A percentile compares a stretch with the other conserved stretches of the same genome.
Evolutionary conservation across 53 echinoderm and acorn worm genomes (phyloP).

Genomic region (Luidia sarsii): DNA sequence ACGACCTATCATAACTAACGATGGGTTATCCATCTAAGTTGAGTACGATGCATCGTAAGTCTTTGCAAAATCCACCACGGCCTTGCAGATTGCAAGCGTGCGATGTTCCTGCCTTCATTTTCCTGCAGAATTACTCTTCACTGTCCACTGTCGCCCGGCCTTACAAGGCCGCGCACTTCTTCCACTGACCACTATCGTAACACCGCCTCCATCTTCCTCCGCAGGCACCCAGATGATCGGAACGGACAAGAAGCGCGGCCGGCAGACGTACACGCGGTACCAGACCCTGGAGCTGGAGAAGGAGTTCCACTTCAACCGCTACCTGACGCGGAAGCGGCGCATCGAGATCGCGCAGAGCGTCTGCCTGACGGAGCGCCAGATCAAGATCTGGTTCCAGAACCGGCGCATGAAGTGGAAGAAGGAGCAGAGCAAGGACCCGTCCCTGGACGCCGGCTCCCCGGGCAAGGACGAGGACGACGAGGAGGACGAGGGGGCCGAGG

Average conservation of each 20-base stretch:
- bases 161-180: too few species aligned
- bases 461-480: conserved; percentile 35
- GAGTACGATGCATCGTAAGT: too few species aligned
- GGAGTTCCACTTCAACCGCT: conserved; percentile 97
- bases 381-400: conserved; percentile 99
- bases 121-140: too few species aligned
- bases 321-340: conserved; percentile 89
- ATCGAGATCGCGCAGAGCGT: conserved; percentile 98
- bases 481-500: conserved; percentile 30
- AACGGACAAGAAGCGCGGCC: conserved; percentile 90
- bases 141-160: too few species aligned
- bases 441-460: conserved; percentile 14
- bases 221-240: conserved; percentile 96
- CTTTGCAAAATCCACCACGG: too few species aligned
- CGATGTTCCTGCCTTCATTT: too few species aligned
- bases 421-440: conserved; percentile 66
- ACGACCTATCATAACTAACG: too few species aligned
- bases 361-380: conserved; percentile 91
- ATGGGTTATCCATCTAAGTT: too few species aligned
- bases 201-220: too few species aligned
- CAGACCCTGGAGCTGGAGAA: conserved; percentile 98
- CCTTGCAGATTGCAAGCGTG: too few species aligned
- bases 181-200: too few species aligned
- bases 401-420: conserved; percentile 98
- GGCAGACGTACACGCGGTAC: conserved; percentile 95